Evolutionary conservation across 2,113 vertebrate genomes (phyloP), one percentile per base, ranked within the genome.

Genomic region (Peromyscus californicus): DNA sequence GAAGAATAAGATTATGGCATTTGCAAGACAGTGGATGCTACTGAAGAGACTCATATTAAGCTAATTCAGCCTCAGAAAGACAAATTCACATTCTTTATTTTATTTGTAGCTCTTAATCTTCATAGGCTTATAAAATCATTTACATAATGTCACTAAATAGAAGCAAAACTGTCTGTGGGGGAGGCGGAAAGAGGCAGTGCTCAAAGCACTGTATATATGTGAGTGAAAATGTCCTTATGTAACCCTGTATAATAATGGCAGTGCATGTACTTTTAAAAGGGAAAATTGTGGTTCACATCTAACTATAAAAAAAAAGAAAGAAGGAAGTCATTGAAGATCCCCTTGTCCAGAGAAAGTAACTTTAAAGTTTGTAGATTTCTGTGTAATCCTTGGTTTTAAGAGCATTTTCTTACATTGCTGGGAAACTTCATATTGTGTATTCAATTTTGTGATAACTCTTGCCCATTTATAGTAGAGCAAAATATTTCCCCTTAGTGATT

Each of bases 231-330:
- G 39, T 12, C 42, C 39, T 76, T 45, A 29, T 79, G 5, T 51
- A 45, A 16, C 76, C 26, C 29, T 79, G 29, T 51, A 4, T 29
- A 33, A 51, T 79, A 29, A 13, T 51, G 19, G 12, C 16, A 33
- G 15, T 48, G 3, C 26, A 70, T 85, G 7, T 76, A 22, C 9
- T 59, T 61, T 92, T 54, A 78, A 63, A 87, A 92, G n/a, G 80
- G 51, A 67, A 96, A 93, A 86, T 67, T 89, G 42, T 65, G 33
- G 65, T 83, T 97, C 91, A 51, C 1, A 54, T 76, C 63, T 80
- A 61, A 79, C 67, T 93, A 87, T 88, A 97, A 91, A 72, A 91
- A 69, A 65, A 91, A 88, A 82, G 36, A 67, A 33, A 69, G 21
- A 72, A 57, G 36, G 48, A 78, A 22, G 59, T 39, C 36, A 82